Evolutionary conservation across 2,113 vertebrate genomes (phyloP).

Genomic region (Hipposideros armiger): DNA sequence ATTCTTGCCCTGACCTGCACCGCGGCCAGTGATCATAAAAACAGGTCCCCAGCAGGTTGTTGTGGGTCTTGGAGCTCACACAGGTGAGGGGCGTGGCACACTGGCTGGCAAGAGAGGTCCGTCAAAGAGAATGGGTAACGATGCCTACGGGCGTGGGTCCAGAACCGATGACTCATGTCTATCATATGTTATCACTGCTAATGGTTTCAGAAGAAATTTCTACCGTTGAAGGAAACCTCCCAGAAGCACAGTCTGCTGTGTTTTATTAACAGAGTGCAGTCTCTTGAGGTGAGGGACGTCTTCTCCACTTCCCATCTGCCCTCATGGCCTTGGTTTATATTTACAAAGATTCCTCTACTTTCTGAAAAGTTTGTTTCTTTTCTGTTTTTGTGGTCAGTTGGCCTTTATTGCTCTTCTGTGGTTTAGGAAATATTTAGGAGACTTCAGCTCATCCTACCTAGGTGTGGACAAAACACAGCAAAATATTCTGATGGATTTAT

Average conservation of each 20-base stretch:
- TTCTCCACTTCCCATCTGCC: neutral
- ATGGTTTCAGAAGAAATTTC: neutral
- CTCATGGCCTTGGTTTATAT: neutral
- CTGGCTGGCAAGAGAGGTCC: neutral
- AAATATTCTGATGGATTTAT: neutral
- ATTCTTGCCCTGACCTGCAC: fast-evolving
- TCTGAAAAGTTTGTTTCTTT: neutral
- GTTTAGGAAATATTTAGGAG: neutral
- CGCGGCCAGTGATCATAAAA: fast-evolving
- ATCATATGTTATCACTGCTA: fast-evolving
- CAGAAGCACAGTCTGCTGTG: fast-evolving
- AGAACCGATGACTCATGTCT: fast-evolving
- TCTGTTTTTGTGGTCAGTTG: neutral
- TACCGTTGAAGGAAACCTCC: neutral
- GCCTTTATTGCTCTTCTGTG: neutral
- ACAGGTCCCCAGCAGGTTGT: neutral
- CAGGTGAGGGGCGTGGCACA: fast-evolving
- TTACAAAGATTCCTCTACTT: neutral
- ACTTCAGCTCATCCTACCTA: neutral
- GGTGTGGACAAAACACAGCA: neutral
- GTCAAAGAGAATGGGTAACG: fast-evolving
- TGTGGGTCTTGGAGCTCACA: fast-evolving
- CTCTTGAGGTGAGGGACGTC: neutral
- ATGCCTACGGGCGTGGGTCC: fast-evolving
- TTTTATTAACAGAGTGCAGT: neutral